Conservation (phyloP, 2,888 invertebrate genomes). For the Amiota mariae region DNA sequence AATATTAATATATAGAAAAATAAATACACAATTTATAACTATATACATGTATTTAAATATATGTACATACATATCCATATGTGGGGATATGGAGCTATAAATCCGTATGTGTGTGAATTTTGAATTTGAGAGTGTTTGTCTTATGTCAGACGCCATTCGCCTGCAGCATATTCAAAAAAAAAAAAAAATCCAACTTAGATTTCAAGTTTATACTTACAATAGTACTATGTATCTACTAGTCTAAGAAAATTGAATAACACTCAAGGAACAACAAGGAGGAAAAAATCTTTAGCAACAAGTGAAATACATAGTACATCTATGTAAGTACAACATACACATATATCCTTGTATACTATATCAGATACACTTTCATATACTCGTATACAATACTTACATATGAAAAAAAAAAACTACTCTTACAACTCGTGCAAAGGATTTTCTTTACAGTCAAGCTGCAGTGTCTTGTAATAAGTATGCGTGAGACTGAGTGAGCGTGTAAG, state of each 20-base stretch:
- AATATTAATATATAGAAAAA: conserved; percentile 28
- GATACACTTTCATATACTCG: no score
- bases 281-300: no score
- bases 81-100: neutral
- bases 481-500: neutral
- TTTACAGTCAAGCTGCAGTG: no score
- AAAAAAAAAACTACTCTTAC: no score
- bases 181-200: conserved; percentile 43
- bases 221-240: conserved; percentile 29
- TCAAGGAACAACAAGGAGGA: neutral
- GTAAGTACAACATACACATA: conserved; percentile 14
- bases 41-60: neutral
- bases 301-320: neutral
- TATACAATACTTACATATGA: no score
- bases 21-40: neutral
- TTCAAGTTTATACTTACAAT: conserved; percentile 42
- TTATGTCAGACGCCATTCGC: conserved; percentile 1
- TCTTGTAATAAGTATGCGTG: no score
- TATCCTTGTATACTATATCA: no score
- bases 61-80: neutral
- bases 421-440: no score
- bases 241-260: conserved; percentile 59
- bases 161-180: neutral
- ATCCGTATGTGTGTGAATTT: conserved; percentile 1
- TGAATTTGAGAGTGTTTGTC: conserved; percentile 25